Evolutionary conservation across 2,888 invertebrate genomes (phyloP).

Genomic region (Boloria euphrosyne): DNA sequence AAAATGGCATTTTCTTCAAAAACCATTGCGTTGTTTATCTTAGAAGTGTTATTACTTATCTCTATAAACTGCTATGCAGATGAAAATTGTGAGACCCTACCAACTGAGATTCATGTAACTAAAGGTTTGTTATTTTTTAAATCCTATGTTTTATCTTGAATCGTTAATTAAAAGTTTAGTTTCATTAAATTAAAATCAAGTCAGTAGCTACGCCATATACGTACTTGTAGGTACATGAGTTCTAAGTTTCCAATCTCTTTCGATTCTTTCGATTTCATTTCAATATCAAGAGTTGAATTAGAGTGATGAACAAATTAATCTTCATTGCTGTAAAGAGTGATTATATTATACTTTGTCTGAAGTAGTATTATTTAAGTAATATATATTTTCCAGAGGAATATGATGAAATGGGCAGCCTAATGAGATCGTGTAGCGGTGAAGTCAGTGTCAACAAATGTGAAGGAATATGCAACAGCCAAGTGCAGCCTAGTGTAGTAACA

Average conservation of each 20-base stretch:
- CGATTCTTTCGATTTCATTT: too few relatives aligned
- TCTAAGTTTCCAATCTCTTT: too few relatives aligned
- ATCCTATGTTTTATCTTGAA: too few relatives aligned
- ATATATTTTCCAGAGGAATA: conserved; percentile 87
- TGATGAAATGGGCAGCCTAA: conserved; percentile 91
- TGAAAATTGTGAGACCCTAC: conserved; percentile 92
- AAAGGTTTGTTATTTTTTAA: conserved; percentile 82
- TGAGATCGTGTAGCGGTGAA: conserved; percentile 94
- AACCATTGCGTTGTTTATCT: conserved; percentile 24
- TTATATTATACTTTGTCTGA: background rate
- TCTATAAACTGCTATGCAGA: conserved; percentile 64
- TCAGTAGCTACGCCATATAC: too few relatives aligned
- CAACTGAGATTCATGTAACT: conserved; percentile 92
- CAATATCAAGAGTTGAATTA: too few relatives aligned
- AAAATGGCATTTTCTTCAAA: conserved; percentile 34
- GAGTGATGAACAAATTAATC: too few relatives aligned
- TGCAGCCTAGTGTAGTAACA: conserved; percentile 94
- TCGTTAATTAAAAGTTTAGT: too few relatives aligned
- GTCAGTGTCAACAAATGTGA: conserved; percentile 96
- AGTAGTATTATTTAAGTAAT: background rate
- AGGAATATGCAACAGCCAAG: conserved; percentile 95
- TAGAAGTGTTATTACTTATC: conserved; percentile 40
- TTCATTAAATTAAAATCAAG: too few relatives aligned
- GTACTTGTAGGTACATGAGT: too few relatives aligned
- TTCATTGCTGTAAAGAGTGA: too few relatives aligned